Evolutionary conservation across 1,140 invertebrate genomes (phyloP).

Genomic region (Pissodes strobi): DNA sequence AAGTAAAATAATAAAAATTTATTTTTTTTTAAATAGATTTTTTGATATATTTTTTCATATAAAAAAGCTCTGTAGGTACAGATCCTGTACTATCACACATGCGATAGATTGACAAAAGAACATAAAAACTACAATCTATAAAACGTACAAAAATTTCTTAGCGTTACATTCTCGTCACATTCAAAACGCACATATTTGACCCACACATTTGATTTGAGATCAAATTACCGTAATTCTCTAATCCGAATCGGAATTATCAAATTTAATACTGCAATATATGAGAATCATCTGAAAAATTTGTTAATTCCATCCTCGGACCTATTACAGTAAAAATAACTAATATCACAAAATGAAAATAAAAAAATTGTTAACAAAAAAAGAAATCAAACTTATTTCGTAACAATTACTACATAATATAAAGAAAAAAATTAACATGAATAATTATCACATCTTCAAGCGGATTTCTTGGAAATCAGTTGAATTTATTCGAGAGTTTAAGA

Average conservation of each 20-base stretch:
- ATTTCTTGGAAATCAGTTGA: constrained; percentile 21
- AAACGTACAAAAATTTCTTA: constrained; percentile 33
- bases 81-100: constrained; percentile 34
- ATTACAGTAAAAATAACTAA: constrained; percentile 11
- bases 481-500: constrained; percentile 24
- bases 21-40: too few species aligned
- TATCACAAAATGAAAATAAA: constrained; percentile 26
- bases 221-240: constrained; percentile 7
- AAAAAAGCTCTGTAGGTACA: constrained; percentile 35
- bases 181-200: constrained; percentile 12
- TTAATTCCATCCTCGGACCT: constrained; percentile 15
- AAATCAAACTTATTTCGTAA: constrained; percentile 25
- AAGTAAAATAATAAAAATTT: constrained; percentile 18
- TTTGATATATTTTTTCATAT: constrained; percentile 22
- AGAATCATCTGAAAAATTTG: background rate
- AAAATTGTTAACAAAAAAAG: constrained; percentile 19
- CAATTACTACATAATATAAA: constrained; percentile 13
- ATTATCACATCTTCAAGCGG: constrained; percentile 28
- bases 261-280: constrained; percentile 16
- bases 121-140: constrained; percentile 21
- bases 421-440: constrained; percentile 21
- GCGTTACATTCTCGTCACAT: constrained; percentile 25
- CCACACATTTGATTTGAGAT: constrained; percentile 17
- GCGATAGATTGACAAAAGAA: constrained; percentile 26
- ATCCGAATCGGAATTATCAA: constrained; percentile 8